phyloP scores from a whole-genome alignment of 2,113 vertebrate genomes.

The Ahaetulla prasina region DNA sequence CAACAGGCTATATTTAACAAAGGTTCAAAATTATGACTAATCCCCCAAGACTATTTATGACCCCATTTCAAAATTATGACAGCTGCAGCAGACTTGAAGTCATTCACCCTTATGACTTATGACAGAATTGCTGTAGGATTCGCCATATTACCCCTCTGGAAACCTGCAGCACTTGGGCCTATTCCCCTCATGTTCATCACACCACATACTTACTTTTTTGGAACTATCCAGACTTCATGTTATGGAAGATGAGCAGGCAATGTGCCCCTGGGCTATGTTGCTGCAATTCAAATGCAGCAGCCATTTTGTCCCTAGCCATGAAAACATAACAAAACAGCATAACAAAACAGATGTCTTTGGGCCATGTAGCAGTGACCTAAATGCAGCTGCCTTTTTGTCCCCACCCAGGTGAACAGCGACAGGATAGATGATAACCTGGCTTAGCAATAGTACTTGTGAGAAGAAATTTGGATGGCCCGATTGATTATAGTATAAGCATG shows the following conservation, averaged over 20 bases:
- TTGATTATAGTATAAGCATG: background rate
- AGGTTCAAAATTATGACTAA: background rate
- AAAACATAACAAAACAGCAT: too few relatives aligned
- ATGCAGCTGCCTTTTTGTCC: background rate
- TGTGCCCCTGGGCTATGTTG: background rate
- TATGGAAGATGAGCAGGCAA: background rate
- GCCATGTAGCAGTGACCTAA: background rate
- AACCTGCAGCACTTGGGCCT: background rate
- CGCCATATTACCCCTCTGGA: background rate
- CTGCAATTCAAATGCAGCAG: background rate
- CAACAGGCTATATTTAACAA: background rate
- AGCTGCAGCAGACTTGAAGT: background rate
- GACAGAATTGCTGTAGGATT: background rate
- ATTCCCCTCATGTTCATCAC: background rate
- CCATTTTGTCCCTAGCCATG: background rate
- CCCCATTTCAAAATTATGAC: background rate
- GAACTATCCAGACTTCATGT: background rate
- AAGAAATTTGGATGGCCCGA: background rate
- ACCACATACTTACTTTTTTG: background rate
- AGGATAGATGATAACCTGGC: background rate
- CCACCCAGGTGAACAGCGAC: background rate
- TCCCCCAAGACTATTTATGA: background rate
- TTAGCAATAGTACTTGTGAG: background rate
- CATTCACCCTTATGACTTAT: too few relatives aligned
- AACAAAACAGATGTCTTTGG: background rate